Percentiles rank a stretch among this genome's conserved stretches.
Evolutionary conservation across 2,113 vertebrate genomes (phyloP).

Genomic region (Sula dactylatra): DNA sequence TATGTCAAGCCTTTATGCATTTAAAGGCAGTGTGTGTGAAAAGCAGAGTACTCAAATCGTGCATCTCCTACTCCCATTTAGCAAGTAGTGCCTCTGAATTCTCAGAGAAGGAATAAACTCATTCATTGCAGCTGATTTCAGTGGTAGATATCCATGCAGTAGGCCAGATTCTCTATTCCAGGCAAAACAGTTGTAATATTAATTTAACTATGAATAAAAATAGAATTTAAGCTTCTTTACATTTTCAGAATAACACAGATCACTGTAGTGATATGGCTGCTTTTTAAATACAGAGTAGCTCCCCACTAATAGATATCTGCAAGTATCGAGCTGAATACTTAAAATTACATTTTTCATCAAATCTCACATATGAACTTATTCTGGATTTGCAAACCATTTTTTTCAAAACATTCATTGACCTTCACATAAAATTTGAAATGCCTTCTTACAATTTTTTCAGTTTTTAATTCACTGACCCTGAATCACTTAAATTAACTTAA

Average conservation of each 20-base stretch:
- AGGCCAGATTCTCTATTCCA: neutral
- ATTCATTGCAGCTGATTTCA: neutral
- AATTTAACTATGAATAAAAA: neutral
- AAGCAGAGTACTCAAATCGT: neutral
- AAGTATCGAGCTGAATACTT: neutral
- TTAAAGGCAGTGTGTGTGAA: neutral
- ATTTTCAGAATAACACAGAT: neutral
- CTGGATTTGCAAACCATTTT: neutral
- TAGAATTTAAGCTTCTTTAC: neutral
- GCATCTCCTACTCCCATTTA: accelerated
- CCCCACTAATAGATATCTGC: neutral
- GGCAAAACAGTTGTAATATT: neutral
- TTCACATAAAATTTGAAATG: neutral
- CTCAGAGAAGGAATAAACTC: neutral
- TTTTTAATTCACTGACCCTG: neutral
- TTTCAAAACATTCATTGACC: neutral
- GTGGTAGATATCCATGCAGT: neutral
- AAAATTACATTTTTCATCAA: neutral
- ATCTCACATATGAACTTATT: neutral
- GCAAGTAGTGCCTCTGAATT: neutral
- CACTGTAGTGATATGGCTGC: neutral
- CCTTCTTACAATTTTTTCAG: neutral
- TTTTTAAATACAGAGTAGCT: neutral
- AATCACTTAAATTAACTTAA: neutral
- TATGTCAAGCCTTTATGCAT: neutral